These are phyloP conservation scores for Brienomyrus brachyistius DNA, from an alignment of 2,113 vertebrate species.

Conservation along the genomic window DNA sequence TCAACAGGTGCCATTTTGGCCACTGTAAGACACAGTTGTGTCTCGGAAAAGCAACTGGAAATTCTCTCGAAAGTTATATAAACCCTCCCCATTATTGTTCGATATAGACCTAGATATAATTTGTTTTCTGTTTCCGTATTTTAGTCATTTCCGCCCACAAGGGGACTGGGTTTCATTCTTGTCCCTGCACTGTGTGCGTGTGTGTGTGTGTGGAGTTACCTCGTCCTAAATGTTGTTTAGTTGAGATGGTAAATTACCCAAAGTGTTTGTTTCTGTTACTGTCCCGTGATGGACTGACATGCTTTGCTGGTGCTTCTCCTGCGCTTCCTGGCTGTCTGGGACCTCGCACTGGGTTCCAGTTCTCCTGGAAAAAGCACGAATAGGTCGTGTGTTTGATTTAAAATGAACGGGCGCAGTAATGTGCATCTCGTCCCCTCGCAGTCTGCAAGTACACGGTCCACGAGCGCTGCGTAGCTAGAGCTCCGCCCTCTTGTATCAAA, in stretches of 20 bases:
- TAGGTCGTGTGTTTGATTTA: neutral
- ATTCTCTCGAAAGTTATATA: neutral
- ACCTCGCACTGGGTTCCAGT: neutral
- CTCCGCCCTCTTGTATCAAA: constrained; percentile 84
- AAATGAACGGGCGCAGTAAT: neutral
- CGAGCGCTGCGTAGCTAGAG: constrained; percentile 79
- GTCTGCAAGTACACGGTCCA: constrained; percentile 92
- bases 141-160: neutral
- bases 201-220: neutral
- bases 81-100: neutral
- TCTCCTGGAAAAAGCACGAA: neutral
- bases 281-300: neutral
- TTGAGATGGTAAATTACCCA: neutral
- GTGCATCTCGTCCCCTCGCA: constrained; percentile 46
- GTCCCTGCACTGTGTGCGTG: neutral
- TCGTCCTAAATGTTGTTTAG: neutral
- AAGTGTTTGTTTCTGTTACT: neutral
- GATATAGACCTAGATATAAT: neutral
- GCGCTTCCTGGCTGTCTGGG: neutral
- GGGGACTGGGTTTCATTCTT: neutral
- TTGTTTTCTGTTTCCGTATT: neutral
- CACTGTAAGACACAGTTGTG: neutral
- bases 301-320: neutral
- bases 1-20: neutral
- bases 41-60: neutral